Evolutionary conservation across 1,140 invertebrate species (phyloP).

Genomic region (Streblospio benedicti): DNA sequence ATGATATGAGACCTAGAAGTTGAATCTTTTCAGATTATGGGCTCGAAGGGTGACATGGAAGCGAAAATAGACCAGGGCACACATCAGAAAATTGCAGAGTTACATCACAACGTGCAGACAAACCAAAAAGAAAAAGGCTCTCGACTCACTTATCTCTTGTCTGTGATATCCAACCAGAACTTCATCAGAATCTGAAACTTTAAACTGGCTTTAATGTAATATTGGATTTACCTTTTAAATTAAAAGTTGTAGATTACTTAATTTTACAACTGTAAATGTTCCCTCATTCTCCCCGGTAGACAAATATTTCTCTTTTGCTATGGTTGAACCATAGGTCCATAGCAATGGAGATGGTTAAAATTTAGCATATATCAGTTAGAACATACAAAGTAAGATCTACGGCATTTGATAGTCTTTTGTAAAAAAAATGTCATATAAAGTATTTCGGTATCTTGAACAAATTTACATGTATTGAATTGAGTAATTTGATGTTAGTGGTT

Average conservation of each 20-base stretch:
- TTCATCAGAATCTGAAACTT: conserved; percentile 32
- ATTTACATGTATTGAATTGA: too few species aligned
- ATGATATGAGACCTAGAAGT: conserved; percentile 15
- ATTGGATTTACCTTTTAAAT: conserved; percentile 1
- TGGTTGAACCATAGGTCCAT: too few species aligned
- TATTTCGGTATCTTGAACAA: too few species aligned
- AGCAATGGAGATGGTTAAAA: too few species aligned
- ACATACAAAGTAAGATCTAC: too few species aligned
- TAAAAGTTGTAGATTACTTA: conserved; percentile 12
- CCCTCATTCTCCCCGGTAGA: neutral
- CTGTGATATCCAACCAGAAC: conserved; percentile 42
- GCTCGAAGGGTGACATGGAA: conserved; percentile 41
- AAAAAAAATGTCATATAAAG: too few species aligned
- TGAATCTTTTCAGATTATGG: conserved; percentile 36
- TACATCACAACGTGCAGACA: conserved; percentile 31
- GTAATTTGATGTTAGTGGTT: too few species aligned
- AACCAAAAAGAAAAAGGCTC: conserved; percentile 52
- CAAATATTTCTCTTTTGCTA: too few species aligned
- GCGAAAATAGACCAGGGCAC: conserved; percentile 37
- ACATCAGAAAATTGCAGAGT: conserved; percentile 28
- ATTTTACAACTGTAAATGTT: conserved; percentile 2
- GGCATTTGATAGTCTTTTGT: too few species aligned
- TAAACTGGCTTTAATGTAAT: conserved; percentile 6
- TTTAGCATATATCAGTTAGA: too few species aligned
- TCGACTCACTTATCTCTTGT: conserved; percentile 41